Conservation (phyloP, 2,797 vertebrate species). For the Falco berigora region DNA sequence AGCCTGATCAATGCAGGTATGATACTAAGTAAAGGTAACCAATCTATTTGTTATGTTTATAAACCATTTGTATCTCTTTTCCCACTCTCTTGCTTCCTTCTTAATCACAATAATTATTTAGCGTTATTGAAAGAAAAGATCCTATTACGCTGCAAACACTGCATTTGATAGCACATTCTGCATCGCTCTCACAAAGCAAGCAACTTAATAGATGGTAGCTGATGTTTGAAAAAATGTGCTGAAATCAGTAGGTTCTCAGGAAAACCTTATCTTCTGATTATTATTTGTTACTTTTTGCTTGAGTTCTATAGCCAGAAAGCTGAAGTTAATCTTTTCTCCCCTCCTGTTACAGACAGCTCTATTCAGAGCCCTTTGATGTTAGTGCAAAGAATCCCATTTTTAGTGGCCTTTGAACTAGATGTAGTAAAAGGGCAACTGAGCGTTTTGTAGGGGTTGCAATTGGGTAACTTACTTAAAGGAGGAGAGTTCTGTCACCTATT, state of each 20-base stretch:
- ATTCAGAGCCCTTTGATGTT: conserved; percentile 50
- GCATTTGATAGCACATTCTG: background rate
- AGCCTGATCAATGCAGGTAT: background rate
- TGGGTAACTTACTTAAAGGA: conserved; percentile 8
- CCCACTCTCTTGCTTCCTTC: background rate
- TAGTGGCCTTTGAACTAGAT: conserved; percentile 60
- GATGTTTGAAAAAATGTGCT: conserved; percentile 9
- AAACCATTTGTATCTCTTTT: background rate
- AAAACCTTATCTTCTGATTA: conserved; percentile 21
- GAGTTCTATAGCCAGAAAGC: conserved; percentile 9
- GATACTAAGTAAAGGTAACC: background rate
- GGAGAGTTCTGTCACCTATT: background rate
- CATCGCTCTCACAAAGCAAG: background rate
- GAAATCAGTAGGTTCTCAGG: conserved; percentile 17
- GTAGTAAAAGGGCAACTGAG: conserved; percentile 45
- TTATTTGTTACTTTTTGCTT: conserved; percentile 39
- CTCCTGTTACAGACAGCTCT: background rate
- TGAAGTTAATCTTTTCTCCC: conserved; percentile 34
- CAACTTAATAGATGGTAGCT: background rate
- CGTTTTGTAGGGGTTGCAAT: background rate
- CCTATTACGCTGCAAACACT: background rate
- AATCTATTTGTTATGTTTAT: background rate
- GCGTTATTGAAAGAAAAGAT: background rate
- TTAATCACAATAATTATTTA: background rate
- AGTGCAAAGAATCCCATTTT: conserved; percentile 54